These are phyloP conservation scores for Drosophila mauritiana DNA, from an alignment of 1,140 invertebrate species.

Conservation along the genomic window DNA sequence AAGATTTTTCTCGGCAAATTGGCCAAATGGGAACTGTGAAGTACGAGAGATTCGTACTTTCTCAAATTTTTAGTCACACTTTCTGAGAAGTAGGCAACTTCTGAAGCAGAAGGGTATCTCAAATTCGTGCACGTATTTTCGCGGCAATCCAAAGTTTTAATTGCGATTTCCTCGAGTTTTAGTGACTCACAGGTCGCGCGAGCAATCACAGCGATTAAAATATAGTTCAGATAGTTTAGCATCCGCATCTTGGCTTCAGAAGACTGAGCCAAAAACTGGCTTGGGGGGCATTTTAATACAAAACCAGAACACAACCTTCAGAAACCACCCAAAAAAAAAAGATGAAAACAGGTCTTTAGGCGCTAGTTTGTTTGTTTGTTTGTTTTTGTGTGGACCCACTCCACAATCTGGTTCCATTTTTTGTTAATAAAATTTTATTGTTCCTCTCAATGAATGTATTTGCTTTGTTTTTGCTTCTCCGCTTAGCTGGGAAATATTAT, in stretches of 20 bases:
- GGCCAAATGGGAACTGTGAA: conserved; percentile 48
- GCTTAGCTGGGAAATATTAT: conserved; percentile 18
- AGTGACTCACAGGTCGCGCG: conserved; percentile 3
- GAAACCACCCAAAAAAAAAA: conserved; percentile 12
- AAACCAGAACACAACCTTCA: conserved; percentile 22
- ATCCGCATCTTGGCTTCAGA: conserved; percentile 24
- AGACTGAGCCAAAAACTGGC: conserved; percentile 51
- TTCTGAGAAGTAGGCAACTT: conserved; percentile 48
- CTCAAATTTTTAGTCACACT: conserved; percentile 9
- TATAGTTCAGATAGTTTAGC: conserved; percentile 45
- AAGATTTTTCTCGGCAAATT: conserved; percentile 62
- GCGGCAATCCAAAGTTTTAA: conserved; percentile 42
- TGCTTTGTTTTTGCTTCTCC: background rate
- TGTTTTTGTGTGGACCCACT: background rate
- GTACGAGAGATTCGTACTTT: conserved; percentile 30
- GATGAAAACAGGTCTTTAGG: conserved; percentile 56
- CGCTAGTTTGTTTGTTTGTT: conserved; percentile 23
- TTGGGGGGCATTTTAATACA: conserved; percentile 48
- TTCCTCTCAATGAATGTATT: conserved; percentile 47
- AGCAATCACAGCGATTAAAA: conserved; percentile 11
- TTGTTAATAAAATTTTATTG: conserved; percentile 56
- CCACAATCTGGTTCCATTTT: conserved; percentile 26
- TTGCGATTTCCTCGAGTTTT: conserved; percentile 17
- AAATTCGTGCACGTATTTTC: conserved; percentile 46
- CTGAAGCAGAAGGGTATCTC: conserved; percentile 21